Percentiles rank a stretch among this genome's conserved stretches.
phyloP scores from a whole-genome alignment of 1,140 invertebrate species.

The Argopecten irradians region DNA sequence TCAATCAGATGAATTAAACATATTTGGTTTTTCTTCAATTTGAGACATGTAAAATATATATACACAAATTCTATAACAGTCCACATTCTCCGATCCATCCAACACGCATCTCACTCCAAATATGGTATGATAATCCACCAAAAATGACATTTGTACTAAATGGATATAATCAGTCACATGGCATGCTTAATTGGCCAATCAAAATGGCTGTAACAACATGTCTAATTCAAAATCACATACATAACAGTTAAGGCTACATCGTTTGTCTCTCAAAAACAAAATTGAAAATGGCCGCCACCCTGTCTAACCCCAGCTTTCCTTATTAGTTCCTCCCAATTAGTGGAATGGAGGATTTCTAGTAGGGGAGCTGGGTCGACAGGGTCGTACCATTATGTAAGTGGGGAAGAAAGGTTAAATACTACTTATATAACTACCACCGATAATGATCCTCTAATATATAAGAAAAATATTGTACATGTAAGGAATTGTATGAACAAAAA shows the following conservation, averaged over 20 bases:
- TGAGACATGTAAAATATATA: slow-evolving; percentile 23
- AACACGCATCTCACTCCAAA: slow-evolving; percentile 8
- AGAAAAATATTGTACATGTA: slow-evolving; percentile 13
- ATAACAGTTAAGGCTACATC: slow-evolving; percentile 17
- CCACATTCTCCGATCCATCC: neutral
- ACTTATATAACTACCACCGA: slow-evolving; percentile 17
- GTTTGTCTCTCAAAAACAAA: slow-evolving; percentile 22
- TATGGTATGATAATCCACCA: slow-evolving; percentile 21
- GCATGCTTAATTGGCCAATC: slow-evolving; percentile 1
- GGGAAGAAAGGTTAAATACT: slow-evolving; percentile 17
- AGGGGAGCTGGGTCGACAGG: neutral
- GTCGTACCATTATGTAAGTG: neutral
- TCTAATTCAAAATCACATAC: slow-evolving; percentile 12
- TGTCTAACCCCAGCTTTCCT: neutral
- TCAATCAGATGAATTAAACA: slow-evolving; percentile 10
- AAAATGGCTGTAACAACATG: slow-evolving; percentile 17
- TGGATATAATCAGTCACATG: slow-evolving; percentile 17
- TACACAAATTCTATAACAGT: slow-evolving; percentile 18
- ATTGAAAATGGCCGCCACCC: neutral
- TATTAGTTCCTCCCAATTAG: neutral
- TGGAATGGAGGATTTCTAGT: neutral
- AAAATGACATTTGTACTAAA: slow-evolving; percentile 4
- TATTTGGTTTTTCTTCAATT: slow-evolving; percentile 23
- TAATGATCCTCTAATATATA: slow-evolving; percentile 23
- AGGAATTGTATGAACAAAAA: slow-evolving; percentile 23